Evolutionary conservation across 2,888 invertebrate species (phyloP).

Genomic region (Amphipoea lucens): DNA sequence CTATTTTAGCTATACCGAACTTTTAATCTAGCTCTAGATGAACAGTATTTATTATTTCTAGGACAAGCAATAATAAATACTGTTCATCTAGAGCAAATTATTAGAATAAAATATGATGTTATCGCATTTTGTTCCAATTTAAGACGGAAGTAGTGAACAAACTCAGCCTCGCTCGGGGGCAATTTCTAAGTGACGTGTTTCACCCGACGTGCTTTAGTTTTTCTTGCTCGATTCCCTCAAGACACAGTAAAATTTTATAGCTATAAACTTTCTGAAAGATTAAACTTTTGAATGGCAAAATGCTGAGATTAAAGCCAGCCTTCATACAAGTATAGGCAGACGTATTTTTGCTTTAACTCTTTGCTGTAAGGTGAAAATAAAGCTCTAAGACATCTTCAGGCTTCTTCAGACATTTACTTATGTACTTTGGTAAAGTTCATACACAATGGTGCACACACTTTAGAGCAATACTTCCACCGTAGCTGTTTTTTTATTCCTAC

Average conservation of each 20-base stretch:
- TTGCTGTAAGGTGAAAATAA: slow-evolving; percentile 18
- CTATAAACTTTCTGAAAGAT: slow-evolving; percentile 64
- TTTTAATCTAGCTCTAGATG: not conserved
- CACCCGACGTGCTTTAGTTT: slow-evolving; percentile 61
- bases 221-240: slow-evolving; percentile 55
- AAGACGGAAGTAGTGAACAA: slow-evolving; percentile 39
- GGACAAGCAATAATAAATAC: too few species aligned
- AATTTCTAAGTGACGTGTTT: slow-evolving; percentile 56
- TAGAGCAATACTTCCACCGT: not conserved
- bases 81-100: not conserved
- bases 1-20: not conserved
- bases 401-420: slow-evolving; percentile 14
- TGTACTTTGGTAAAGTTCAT: slow-evolving; percentile 5
- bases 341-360: slow-evolving; percentile 36
- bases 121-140: slow-evolving; percentile 21
- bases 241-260: slow-evolving; percentile 66
- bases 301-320: slow-evolving; percentile 53
- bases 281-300: slow-evolving; percentile 62
- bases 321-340: slow-evolving; percentile 38
- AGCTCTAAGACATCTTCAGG: slow-evolving; percentile 36
- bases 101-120: not conserved
- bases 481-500: not conserved
- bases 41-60: not conserved
- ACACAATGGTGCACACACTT: not conserved
- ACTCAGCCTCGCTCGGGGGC: slow-evolving; percentile 47